A percentile compares a stretch with the other conserved stretches of the same genome.
Conservation (phyloP, 2,797 vertebrate species). For the Coregonus sp. region DNA sequence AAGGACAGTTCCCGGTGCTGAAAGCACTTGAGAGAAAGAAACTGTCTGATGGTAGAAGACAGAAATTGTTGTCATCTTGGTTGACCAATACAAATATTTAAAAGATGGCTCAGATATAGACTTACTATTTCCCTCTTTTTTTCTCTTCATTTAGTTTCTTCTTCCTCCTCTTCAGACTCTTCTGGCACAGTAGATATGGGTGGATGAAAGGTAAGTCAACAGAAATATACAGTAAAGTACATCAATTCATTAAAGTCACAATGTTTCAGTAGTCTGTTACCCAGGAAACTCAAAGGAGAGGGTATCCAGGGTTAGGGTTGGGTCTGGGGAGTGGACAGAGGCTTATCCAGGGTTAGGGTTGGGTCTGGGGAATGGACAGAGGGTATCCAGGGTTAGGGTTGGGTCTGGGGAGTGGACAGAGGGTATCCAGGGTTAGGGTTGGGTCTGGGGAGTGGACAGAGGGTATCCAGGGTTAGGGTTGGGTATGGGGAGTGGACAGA, state of each 20-base stretch:
- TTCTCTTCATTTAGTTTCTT: not conserved
- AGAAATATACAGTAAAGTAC: not conserved
- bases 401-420: too few relatives aligned
- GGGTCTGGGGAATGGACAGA: too few relatives aligned
- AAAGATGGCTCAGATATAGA: conserved; percentile 31
- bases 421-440: too few relatives aligned
- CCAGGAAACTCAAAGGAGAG: not conserved
- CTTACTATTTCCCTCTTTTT: not conserved
- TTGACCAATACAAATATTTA: conserved; percentile 25
- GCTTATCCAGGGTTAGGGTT: too few relatives aligned
- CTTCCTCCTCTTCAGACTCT: not conserved
- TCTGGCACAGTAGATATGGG: conserved; percentile 4
- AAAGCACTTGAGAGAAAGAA: conserved; percentile 11
- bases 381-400: too few relatives aligned
- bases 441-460: too few relatives aligned
- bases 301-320: too few relatives aligned
- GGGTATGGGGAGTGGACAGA: too few relatives aligned
- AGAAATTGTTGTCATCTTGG: not conserved
- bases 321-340: too few relatives aligned
- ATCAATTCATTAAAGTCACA: not conserved
- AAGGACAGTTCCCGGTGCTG: conserved; percentile 55
- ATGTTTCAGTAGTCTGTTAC: not conserved
- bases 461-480: too few relatives aligned
- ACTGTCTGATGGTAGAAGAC: conserved; percentile 10
- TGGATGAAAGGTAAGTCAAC: not conserved